Evolutionary conservation across 2,113 vertebrate species (phyloP).

Genomic region (Hiodon tergisus): DNA sequence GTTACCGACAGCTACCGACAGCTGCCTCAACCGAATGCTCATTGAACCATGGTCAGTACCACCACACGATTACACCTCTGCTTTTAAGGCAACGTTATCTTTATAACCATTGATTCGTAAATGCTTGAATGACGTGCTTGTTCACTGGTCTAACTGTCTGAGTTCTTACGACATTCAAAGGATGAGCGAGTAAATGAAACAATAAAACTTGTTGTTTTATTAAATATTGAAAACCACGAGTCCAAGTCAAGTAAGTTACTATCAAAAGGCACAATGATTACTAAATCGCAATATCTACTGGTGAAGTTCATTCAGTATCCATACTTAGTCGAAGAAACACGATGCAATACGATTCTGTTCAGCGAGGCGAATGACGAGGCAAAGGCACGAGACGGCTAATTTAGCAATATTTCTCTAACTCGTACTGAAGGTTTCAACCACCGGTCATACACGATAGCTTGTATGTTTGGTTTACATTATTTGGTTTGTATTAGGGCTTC

Average conservation of each 20-base stretch:
- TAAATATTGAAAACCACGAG: neutral
- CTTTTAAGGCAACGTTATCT: conserved; percentile 15
- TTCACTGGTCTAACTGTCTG: no score
- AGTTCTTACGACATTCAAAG: no score
- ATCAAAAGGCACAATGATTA: no score
- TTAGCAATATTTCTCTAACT: no score
- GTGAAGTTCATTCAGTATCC: no score
- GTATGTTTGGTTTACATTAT: neutral
- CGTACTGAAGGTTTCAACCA: neutral
- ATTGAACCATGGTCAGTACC: conserved; percentile 23
- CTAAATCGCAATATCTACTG: no score
- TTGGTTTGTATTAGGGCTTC: neutral
- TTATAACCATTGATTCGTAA: neutral
- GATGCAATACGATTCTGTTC: no score
- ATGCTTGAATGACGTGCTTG: neutral
- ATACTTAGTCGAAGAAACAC: no score
- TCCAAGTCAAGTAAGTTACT: no score
- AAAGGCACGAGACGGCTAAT: no score
- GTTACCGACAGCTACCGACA: conserved; percentile 18
- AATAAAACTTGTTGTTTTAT: neutral
- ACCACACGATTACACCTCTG: conserved; percentile 34
- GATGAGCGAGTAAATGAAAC: no score
- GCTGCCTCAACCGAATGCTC: conserved; percentile 13
- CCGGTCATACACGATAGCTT: neutral
- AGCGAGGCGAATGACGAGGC: no score